phyloP scores from a whole-genome alignment of 1,140 invertebrate species.

The Sitodiplosis mosellana region DNA sequence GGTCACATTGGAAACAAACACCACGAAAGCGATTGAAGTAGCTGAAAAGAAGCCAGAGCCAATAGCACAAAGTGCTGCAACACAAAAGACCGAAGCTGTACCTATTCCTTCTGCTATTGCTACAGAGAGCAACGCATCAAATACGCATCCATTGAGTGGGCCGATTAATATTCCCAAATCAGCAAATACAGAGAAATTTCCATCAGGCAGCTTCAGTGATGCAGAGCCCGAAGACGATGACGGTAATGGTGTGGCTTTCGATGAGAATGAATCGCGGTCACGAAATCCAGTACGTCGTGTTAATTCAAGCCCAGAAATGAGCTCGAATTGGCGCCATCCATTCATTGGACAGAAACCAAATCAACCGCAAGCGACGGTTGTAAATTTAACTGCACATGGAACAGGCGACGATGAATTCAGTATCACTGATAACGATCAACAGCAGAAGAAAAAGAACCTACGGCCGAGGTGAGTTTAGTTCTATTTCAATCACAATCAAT shows the following conservation, averaged over 20 bases:
- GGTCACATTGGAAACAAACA: too few relatives aligned
- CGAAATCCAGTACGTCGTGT: slow-evolving; percentile 66
- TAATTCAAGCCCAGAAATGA: slow-evolving; percentile 83
- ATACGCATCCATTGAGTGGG: slow-evolving; percentile 17
- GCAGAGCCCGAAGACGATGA: slow-evolving; percentile 35
- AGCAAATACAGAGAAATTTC: slow-evolving; percentile 14
- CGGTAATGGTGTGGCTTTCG: slow-evolving; percentile 19
- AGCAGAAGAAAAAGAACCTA: slow-evolving; percentile 38
- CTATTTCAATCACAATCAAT: too few relatives aligned
- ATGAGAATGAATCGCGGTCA: slow-evolving; percentile 30
- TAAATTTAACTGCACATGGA: not conserved
- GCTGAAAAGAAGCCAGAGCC: not conserved
- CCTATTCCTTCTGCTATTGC: too few relatives aligned
- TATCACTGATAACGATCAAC: slow-evolving; percentile 16
- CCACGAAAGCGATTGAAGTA: too few relatives aligned
- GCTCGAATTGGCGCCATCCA: slow-evolving; percentile 61
- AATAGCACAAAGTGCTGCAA: not conserved
- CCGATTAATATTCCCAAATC: slow-evolving; percentile 20
- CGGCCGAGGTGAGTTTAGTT: slow-evolving; percentile 11
- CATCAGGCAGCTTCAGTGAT: slow-evolving; percentile 27
- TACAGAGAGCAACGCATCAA: slow-evolving; percentile 4
- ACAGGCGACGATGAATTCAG: not conserved
- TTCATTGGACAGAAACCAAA: slow-evolving; percentile 31
- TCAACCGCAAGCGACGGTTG: not conserved
- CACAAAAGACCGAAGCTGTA: not conserved